phyloP scores from a whole-genome alignment of 2,113 vertebrate genomes.

The Brienomyrus brachyistius region DNA sequence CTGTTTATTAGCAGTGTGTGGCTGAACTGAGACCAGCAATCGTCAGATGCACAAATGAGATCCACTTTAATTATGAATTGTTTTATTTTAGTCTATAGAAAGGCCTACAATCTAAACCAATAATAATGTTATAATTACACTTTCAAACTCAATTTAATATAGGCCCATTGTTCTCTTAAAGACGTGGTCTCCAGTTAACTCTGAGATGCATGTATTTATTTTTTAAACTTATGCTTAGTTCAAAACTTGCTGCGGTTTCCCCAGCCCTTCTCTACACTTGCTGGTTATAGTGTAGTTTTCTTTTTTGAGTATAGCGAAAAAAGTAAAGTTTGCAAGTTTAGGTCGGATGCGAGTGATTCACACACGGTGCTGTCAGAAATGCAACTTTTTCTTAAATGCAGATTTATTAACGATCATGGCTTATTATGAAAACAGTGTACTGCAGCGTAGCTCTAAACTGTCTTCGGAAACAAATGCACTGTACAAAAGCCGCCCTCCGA shows the following conservation, averaged over 20 bases:
- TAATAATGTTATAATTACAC: conserved; percentile 32
- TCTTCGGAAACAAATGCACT: not conserved
- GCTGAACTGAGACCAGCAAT: conserved; percentile 2
- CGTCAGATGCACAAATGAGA: conserved; percentile 7
- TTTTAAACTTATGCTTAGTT: not conserved
- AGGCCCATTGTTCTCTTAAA: conserved; percentile 30
- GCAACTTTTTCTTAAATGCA: not conserved
- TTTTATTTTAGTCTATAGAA: not conserved
- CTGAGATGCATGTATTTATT: not conserved
- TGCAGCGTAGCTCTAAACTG: not conserved
- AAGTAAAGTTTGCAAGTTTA: not conserved
- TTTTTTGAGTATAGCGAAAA: not conserved
- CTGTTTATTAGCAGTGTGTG: not conserved
- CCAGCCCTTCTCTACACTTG: not conserved
- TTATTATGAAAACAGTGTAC: not conserved
- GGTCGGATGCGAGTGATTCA: not conserved
- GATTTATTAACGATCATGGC: not conserved
- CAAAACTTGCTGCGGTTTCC: not conserved
- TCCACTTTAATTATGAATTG: not conserved
- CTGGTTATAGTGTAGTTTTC: not conserved
- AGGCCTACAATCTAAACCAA: conserved; percentile 22
- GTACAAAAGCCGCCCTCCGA: not conserved
- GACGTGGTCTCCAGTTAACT: conserved; percentile 14
- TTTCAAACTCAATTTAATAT: not conserved
- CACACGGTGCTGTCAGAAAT: not conserved